Conservation (phyloP, 2,888 invertebrate species). For the Apamea epomidion region DNA sequence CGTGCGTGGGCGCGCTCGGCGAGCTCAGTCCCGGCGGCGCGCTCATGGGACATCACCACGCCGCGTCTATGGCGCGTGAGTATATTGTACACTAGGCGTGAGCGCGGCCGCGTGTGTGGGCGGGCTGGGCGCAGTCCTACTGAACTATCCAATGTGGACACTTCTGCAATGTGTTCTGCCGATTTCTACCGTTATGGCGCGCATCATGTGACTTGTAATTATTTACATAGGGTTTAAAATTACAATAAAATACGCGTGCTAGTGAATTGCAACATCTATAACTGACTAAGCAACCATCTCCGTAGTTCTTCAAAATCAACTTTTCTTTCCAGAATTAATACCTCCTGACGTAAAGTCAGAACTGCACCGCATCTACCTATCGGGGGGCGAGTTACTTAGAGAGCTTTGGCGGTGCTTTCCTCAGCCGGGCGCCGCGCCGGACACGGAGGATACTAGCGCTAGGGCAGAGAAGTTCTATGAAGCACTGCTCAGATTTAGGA, state of each 20-base stretch:
- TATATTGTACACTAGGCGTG: slow-evolving; percentile 10
- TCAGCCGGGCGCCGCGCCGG: slow-evolving; percentile 94
- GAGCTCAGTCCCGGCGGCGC: slow-evolving; percentile 97
- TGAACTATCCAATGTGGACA: neutral
- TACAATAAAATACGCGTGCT: neutral
- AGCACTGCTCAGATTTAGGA: slow-evolving; percentile 96
- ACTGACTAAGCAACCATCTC: neutral
- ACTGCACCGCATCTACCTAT: slow-evolving; percentile 95
- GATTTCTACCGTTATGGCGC: neutral
- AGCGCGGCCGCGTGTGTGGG: neutral
- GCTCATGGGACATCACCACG: slow-evolving; percentile 96
- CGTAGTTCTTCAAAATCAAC: slow-evolving; percentile 41
- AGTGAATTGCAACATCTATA: neutral
- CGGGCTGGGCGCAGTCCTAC: neutral
- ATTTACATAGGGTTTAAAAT: neutral
- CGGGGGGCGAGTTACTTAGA: slow-evolving; percentile 96
- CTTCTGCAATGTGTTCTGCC: neutral
- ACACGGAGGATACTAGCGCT: slow-evolving; percentile 95
- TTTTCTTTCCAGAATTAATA: slow-evolving; percentile 93
- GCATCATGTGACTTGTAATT: neutral
- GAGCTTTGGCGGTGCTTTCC: slow-evolving; percentile 99
- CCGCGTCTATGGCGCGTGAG: slow-evolving; percentile 92
- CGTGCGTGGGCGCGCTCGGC: slow-evolving; percentile 74
- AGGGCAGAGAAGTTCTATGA: slow-evolving; percentile 97
- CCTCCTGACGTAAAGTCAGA: slow-evolving; percentile 96